These are phyloP conservation scores for Parotia lawesii DNA, from an alignment of 2,113 vertebrate species.

Conservation along the genomic window DNA sequence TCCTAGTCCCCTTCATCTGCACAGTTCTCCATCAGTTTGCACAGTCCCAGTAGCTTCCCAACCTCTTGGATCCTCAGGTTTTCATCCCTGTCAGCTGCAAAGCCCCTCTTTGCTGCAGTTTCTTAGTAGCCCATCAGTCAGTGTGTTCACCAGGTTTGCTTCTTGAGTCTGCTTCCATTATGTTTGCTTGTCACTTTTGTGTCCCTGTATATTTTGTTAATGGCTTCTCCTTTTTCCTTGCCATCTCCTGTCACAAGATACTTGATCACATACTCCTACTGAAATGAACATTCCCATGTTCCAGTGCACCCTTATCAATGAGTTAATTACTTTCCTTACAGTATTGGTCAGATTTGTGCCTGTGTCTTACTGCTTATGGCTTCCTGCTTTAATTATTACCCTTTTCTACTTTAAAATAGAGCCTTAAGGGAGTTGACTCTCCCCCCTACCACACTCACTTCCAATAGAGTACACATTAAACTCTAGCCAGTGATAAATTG, in stretches of 20 bases:
- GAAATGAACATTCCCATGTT: not conserved
- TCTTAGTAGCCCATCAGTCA: not conserved
- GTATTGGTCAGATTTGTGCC: not conserved
- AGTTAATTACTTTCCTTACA: not conserved
- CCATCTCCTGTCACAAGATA: not conserved
- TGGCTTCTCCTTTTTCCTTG: not conserved
- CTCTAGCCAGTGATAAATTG: not conserved
- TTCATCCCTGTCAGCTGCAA: not conserved
- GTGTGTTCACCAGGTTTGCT: not conserved
- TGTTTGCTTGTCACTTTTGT: not conserved
- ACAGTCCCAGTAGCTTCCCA: not conserved
- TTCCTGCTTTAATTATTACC: not conserved
- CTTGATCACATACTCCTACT: not conserved
- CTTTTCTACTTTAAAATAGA: not conserved
- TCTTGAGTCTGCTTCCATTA: not conserved
- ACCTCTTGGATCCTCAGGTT: not conserved
- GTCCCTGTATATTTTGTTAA: not conserved
- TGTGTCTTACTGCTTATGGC: not conserved
- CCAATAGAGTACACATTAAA: accelerated
- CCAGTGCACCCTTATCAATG: not conserved
- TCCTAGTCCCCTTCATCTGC: not conserved
- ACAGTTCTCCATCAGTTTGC: not conserved
- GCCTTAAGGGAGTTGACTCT: not conserved
- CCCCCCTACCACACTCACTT: accelerated
- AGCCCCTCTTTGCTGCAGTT: not conserved